phyloP scores from a whole-genome alignment of 2,888 invertebrate species.

The Trichopria drosophilae region DNA sequence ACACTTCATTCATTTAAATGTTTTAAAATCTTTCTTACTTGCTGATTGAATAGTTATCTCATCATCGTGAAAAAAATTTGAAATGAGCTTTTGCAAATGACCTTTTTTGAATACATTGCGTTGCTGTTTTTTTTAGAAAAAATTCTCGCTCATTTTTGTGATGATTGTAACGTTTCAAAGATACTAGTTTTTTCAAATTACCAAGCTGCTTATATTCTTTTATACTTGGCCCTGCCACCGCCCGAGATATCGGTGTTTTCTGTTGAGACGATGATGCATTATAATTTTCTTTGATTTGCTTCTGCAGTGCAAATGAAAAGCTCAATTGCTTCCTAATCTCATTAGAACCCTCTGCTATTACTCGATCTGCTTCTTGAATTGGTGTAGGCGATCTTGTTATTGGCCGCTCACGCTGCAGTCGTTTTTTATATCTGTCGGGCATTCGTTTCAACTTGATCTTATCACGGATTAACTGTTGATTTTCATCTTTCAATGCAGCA shows the following conservation, averaged over 20 bases:
- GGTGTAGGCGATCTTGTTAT: too few species aligned
- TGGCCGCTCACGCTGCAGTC: not conserved
- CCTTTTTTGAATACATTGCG: slow-evolving; percentile 2
- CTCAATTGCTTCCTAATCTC: too few species aligned
- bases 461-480: slow-evolving; percentile 3
- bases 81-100: slow-evolving; percentile 2
- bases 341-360: too few species aligned
- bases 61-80: slow-evolving; percentile 2
- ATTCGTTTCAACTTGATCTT: not conserved
- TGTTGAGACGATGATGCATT: too few species aligned
- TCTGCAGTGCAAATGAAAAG: too few species aligned
- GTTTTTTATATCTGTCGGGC: slow-evolving; percentile 2
- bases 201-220: too few species aligned
- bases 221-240: too few species aligned
- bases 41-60: not conserved
- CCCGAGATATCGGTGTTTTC: too few species aligned
- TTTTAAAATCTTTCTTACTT: not conserved
- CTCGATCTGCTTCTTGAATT: too few species aligned
- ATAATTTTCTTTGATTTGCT: too few species aligned
- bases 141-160: slow-evolving; percentile 1
- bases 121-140: slow-evolving; percentile 1
- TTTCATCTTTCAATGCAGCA: slow-evolving; percentile 3
- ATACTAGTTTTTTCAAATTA: not conserved
- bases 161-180: slow-evolving; percentile 2
- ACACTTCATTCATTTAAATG: too few species aligned